A percentile compares a stretch with the other conserved stretches of the same genome.
Evolutionary conservation across 2,113 vertebrate species (phyloP).

Genomic region (Sinocyclocheilus maitianheensis): DNA sequence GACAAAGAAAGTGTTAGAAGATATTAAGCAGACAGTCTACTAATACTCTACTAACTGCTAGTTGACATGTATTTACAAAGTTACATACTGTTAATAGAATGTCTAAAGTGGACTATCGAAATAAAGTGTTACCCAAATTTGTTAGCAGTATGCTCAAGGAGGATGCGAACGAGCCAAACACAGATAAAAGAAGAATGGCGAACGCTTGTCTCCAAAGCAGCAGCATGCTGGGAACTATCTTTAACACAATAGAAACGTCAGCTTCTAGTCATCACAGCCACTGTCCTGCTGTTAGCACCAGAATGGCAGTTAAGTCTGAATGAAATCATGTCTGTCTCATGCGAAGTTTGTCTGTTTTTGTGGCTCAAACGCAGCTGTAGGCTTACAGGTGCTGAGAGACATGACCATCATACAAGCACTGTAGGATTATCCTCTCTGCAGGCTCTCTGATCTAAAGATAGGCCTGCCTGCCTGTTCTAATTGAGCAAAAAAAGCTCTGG

Average conservation of each 20-base stretch:
- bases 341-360: constrained; percentile 31
- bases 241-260: constrained; percentile 37
- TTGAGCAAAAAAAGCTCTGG: not conserved
- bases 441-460: constrained; percentile 25
- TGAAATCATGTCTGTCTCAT: constrained; percentile 50
- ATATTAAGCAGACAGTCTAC: no score
- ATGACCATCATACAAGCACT: constrained; percentile 24
- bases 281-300: constrained; percentile 30
- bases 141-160: not conserved
- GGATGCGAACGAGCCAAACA: constrained; percentile 13
- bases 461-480: not conserved
- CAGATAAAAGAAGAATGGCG: not conserved
- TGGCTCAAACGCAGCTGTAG: constrained; percentile 21
- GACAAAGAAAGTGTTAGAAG: no score
- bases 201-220: constrained; percentile 16
- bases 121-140: not conserved
- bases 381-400: constrained; percentile 36
- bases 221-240: constrained; percentile 44
- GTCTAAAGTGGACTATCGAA: no score
- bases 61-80: no score
- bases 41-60: no score
- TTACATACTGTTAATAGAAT: no score
- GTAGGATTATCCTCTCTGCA: constrained; percentile 27
- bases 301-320: constrained; percentile 45
- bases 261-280: constrained; percentile 27